These are phyloP conservation scores for Callyntrura sp. DNA, from an alignment of 2,888 invertebrate genomes.

Conservation along the genomic window DNA sequence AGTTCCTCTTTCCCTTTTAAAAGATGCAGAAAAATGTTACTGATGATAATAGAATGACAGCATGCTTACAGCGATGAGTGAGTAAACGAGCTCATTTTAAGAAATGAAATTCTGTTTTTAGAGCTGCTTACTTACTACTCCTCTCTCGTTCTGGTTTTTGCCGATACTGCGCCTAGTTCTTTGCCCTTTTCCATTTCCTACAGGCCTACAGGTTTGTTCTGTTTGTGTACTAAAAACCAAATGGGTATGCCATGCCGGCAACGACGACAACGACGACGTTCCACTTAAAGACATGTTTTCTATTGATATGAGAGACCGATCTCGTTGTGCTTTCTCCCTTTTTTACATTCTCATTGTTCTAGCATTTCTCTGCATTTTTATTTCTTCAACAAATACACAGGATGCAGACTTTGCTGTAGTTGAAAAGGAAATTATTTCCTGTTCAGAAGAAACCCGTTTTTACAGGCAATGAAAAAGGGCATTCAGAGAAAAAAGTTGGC, in stretches of 20 bases:
- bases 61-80: conserved; percentile 62
- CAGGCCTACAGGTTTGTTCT: too few relatives aligned
- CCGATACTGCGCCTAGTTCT: too few relatives aligned
- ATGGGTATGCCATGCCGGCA: too few relatives aligned
- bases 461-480: background rate
- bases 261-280: background rate
- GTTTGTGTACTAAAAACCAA: too few relatives aligned
- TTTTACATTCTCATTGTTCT: too few relatives aligned
- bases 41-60: conserved; percentile 67
- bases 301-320: too few relatives aligned
- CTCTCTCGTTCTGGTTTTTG: background rate
- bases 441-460: too few relatives aligned
- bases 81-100: conserved; percentile 70
- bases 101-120: conserved; percentile 58
- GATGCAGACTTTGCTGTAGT: too few relatives aligned
- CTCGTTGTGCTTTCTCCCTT: background rate
- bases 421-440: too few relatives aligned
- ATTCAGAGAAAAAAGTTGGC: background rate
- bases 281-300: background rate
- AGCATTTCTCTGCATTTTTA: background rate
- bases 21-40: conserved; percentile 35
- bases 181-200: too few relatives aligned
- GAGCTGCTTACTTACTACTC: background rate
- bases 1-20: background rate
- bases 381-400: too few relatives aligned